Conservation (phyloP, 2,888 invertebrate species). For the Eupeodes luniger region DNA sequence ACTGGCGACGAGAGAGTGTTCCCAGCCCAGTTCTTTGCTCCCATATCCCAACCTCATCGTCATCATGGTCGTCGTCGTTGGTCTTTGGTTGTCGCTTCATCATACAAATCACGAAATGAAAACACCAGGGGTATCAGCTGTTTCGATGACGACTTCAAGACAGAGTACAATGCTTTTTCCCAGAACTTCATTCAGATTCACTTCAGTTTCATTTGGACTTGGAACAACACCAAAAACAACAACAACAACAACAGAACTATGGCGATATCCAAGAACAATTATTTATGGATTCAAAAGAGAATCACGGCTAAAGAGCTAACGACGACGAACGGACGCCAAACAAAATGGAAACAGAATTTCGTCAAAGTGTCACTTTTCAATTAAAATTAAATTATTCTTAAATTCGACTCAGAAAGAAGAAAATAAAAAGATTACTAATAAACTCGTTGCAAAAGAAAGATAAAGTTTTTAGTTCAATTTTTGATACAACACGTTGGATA, state of each 20-base stretch:
- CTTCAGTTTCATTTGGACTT: constrained; percentile 54
- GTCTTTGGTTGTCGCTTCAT: constrained; percentile 1
- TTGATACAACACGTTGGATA: too few relatives aligned
- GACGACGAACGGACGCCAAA: constrained; percentile 3
- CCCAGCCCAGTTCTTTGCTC: constrained; percentile 72
- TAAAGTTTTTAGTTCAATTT: too few relatives aligned
- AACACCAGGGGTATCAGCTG: constrained; percentile 58
- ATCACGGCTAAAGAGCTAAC: constrained; percentile 36
- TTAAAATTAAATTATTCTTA: background rate
- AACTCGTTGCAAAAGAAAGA: too few relatives aligned
- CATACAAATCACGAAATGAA: constrained; percentile 34
- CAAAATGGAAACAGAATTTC: constrained; percentile 11
- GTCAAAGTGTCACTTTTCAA: background rate
- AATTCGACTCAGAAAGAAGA: background rate
- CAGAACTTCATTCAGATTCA: constrained; percentile 71
- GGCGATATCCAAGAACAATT: constrained; percentile 54
- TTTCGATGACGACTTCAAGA: constrained; percentile 18
- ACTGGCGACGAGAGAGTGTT: constrained; percentile 54
- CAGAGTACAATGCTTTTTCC: constrained; percentile 71
- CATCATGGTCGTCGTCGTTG: background rate
- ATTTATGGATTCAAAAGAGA: constrained; percentile 64
- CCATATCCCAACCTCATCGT: background rate
- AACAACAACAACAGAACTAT: background rate
- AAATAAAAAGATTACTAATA: too few relatives aligned
- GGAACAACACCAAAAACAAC: background rate